These are phyloP conservation scores for Manduca sexta DNA, from an alignment of 1,140 invertebrate species.

Conservation along the genomic window DNA sequence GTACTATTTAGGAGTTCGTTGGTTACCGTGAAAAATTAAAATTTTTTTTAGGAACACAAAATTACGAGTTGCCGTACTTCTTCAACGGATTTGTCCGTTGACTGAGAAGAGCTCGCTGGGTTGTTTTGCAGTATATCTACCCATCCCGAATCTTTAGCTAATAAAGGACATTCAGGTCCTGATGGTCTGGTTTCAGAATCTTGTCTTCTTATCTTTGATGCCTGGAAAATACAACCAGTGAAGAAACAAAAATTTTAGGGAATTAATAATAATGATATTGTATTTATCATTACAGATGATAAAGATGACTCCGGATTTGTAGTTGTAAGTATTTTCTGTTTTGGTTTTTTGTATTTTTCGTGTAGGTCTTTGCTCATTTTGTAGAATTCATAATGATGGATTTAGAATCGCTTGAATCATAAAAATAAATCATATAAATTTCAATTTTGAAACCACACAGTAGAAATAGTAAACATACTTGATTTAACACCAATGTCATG, in stretches of 20 bases:
- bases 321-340: constrained; percentile 26
- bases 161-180: constrained; percentile 28
- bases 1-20: no score
- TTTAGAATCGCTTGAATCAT: no score
- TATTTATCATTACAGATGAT: no score
- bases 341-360: constrained; percentile 36
- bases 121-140: constrained; percentile 37
- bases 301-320: constrained; percentile 33
- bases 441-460: no score
- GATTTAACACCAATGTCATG: no score
- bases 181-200: constrained; percentile 15
- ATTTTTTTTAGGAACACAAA: no score
- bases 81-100: constrained; percentile 22
- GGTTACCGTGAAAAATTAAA: background rate
- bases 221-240: constrained; percentile 22
- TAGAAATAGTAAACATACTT: no score
- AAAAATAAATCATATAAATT: no score
- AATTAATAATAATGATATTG: background rate
- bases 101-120: constrained; percentile 8
- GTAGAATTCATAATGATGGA: constrained; percentile 23
- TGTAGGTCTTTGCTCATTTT: constrained; percentile 36
- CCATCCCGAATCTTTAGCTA: constrained; percentile 63
- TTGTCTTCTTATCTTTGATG: constrained; percentile 10
- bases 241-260: constrained; percentile 4
- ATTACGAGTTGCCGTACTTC: constrained; percentile 46